phyloP scores from a whole-genome alignment of 2,888 invertebrate genomes.

The Entomobrya proxima region DNA sequence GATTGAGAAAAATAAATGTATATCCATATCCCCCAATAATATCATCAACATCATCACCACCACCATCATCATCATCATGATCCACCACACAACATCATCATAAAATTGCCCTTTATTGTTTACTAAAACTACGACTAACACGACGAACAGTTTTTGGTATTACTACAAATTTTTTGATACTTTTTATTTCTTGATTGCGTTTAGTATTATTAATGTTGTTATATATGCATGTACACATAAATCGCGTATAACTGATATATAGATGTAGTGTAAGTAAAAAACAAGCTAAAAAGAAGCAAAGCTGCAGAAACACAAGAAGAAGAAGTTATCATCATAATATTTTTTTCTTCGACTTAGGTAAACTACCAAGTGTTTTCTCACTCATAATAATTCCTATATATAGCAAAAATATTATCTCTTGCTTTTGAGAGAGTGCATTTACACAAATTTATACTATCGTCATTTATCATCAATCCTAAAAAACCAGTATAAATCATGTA shows the following conservation, averaged over 20 bases:
- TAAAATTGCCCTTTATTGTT: conserved; percentile 67
- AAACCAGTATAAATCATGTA: conserved; percentile 18
- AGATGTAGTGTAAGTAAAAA: no score
- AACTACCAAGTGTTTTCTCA: conserved; percentile 11
- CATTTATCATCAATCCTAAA: conserved; percentile 45
- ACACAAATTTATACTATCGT: not conserved
- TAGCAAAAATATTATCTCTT: conserved; percentile 32
- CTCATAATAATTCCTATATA: conserved; percentile 50
- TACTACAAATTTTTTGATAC: conserved; percentile 60
- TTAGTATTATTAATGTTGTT: conserved; percentile 43
- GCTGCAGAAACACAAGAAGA: no score
- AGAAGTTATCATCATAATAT: not conserved
- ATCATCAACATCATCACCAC: conserved; percentile 45
- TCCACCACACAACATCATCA: no score
- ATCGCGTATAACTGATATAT: not conserved
- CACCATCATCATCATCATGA: conserved; percentile 58
- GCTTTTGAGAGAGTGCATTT: conserved; percentile 60
- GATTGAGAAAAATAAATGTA: not conserved
- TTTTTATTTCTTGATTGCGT: conserved; percentile 57
- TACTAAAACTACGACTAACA: conserved; percentile 68
- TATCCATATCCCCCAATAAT: conserved; percentile 49
- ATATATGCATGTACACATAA: conserved; percentile 34
- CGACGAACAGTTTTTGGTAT: conserved; percentile 65
- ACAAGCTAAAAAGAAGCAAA: no score
- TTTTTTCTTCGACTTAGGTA: conserved; percentile 7